Evolutionary conservation across 1,140 invertebrate species (phyloP), one percentile per base, ranked within the genome.

Genomic region (Hyles vespertilio): DNA sequence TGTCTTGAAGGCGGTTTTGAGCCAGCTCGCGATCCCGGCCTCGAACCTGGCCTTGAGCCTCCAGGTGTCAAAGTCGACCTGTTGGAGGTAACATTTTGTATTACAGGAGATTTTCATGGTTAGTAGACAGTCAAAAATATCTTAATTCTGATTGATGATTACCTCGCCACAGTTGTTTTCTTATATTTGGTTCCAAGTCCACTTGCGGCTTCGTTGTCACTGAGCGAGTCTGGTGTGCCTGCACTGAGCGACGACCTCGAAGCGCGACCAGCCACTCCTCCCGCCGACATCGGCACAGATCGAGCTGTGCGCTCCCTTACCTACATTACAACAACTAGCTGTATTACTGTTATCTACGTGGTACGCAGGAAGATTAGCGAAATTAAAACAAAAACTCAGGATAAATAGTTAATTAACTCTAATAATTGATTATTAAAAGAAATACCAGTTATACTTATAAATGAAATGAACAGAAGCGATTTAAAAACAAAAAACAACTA

Each of bases 1-100:
- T 98, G 96, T 76, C 97, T 93, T 77, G 97, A 98, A 22, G 96
- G 95, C 69, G 97, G 96, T 84, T 97, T 97, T 43, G 95, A 96
- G 48, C 95, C 94, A 65, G 93, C 92, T 73, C 97, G 92, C 70
- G 95, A 97, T 43, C 94, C 93, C 52, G 96, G 94, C 72, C 95
- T 91, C 48, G 95, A 96, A 44, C 93, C 92, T 48, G 95, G 94
- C 79, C 94, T 90, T 57, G 95, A 97, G 11, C 94, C 92, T 61
- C 92, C 92, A 10, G 93, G 93, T 52, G 93, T 93, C 65, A 92
- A 75, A 11, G 90, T 91, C 7, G 89, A 89, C 69, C 91, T 92
- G 65, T 36, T 67, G 69, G 65, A 46, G 64, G 50, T 32, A 6
- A 4, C 46, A 47, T 47, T 0, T 5, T 40, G 36, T 40, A 8